Conservation (phyloP, 2,888 invertebrate species). For the Icerya purchasi region DNA sequence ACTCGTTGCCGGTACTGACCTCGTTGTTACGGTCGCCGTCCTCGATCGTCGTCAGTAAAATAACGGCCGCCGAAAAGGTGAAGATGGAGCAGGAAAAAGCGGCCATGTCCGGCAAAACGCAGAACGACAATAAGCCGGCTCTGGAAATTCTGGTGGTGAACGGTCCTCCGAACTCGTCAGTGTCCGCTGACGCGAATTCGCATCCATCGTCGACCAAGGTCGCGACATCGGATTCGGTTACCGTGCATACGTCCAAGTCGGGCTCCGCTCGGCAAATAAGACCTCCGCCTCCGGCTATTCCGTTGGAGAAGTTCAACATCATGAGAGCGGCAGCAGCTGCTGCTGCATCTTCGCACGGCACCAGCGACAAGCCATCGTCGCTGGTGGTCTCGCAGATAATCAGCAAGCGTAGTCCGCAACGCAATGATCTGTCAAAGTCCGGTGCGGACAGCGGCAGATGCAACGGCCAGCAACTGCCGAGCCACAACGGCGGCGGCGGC, state of each 20-base stretch:
- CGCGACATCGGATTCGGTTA: background rate
- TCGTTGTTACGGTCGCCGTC: conserved; percentile 23
- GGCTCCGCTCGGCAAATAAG: conserved; percentile 18
- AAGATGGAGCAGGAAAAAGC: conserved; percentile 20
- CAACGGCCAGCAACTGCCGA: conserved; percentile 8
- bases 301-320: conserved; percentile 30
- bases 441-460: conserved; percentile 7
- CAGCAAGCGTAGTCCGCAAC: background rate
- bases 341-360: background rate
- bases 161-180: conserved; percentile 14
- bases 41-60: conserved; percentile 24
- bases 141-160: conserved; percentile 23
- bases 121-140: conserved; percentile 21
- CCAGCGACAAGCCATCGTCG: conserved; percentile 14
- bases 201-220: background rate
- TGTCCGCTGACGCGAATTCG: background rate
- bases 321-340: conserved; percentile 17
- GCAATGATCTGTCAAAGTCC: conserved; percentile 8
- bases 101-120: conserved; percentile 19
- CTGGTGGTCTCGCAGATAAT: background rate
- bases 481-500: conserved; percentile 2
- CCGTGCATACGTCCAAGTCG: background rate
- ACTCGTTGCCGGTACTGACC: conserved; percentile 4
- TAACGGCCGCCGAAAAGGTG: conserved; percentile 21
- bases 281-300: conserved; percentile 33